Evolutionary conservation across 1,140 invertebrate species (phyloP), one percentile per base, ranked within the genome.

Genomic region (Lucilia sericata): DNA sequence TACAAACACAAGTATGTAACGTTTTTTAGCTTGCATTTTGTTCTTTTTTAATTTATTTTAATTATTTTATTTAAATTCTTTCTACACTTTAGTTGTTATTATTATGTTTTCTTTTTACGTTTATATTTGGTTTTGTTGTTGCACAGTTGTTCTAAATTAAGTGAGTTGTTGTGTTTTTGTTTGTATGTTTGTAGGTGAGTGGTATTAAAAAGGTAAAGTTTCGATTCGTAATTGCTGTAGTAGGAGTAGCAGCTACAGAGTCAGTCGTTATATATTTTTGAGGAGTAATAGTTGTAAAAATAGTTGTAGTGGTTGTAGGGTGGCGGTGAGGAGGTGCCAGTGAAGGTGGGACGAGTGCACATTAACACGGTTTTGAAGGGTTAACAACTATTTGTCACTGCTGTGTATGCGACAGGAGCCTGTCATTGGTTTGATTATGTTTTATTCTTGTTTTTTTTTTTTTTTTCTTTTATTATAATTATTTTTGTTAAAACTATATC

Each of bases 1-100:
- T 84, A 95, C 91, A 89, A 96, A 93, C 86, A 98, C 92, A 88
- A 98, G 92, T 88, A 98, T 92, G 92, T 98, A 98, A 84, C 97
- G 95, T 92, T 97, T 97, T 92, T 97, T 98, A 83, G 97, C 97
- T 93, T 98, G 96, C 97, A 98, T 98, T 82, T 80, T 80, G 8
- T 70, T 10, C 65, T 70, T 19, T 21, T 70, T 9, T 70, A 21
- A 25, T 70, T 70, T 25, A 8, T 70, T 70, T 70, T 7, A n/a
- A 17, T 60, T 60, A 7, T 17, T 60, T 17, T 60, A 2, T 17
- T 60, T 17, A 7, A n/a, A n/a, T 17, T 60, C 14, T 17, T 60
- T 60, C 14, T 17, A n/a, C 14, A 17, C n/a, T n/a, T 21, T 70
- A 1, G 19, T 25, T 70, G 10, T 70, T 70, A 17, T 19, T 70